Percentiles rank a stretch among this genome's conserved stretches.
Conservation (phyloP, 2,113 vertebrate species). For the Bujurquina vittata region DNA sequence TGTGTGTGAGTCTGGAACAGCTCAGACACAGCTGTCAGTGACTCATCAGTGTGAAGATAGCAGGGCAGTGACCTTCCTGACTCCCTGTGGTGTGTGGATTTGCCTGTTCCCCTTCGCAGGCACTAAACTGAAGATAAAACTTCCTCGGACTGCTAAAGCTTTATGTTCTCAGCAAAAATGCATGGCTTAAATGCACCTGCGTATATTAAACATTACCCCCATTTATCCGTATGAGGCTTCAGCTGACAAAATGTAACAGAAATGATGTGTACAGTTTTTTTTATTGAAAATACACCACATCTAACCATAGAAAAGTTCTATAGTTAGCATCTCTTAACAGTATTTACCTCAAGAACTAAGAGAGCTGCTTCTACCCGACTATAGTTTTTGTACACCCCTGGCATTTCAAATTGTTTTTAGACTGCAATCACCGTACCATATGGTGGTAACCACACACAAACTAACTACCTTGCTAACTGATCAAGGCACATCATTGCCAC, state of each 20-base stretch:
- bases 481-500: background rate
- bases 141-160: background rate
- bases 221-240: background rate
- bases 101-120: background rate
- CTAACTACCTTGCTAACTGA: background rate
- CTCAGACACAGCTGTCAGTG: conserved; percentile 61
- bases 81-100: conserved; percentile 24
- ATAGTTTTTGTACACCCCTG: background rate
- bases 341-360: background rate
- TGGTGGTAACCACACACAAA: background rate
- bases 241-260: background rate
- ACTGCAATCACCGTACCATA: background rate
- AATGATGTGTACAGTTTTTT: background rate
- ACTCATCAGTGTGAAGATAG: conserved; percentile 45
- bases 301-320: background rate
- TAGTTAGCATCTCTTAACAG: background rate
- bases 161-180: background rate
- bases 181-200: background rate
- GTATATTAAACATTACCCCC: background rate
- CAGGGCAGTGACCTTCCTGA: conserved; percentile 35
- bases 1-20: conserved; percentile 25
- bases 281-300: background rate
- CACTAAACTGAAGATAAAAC: conserved; percentile 25
- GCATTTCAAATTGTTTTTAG: background rate
- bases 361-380: background rate